phyloP scores from a whole-genome alignment of 1,140 invertebrate genomes.

The Pteromalus puparum region DNA sequence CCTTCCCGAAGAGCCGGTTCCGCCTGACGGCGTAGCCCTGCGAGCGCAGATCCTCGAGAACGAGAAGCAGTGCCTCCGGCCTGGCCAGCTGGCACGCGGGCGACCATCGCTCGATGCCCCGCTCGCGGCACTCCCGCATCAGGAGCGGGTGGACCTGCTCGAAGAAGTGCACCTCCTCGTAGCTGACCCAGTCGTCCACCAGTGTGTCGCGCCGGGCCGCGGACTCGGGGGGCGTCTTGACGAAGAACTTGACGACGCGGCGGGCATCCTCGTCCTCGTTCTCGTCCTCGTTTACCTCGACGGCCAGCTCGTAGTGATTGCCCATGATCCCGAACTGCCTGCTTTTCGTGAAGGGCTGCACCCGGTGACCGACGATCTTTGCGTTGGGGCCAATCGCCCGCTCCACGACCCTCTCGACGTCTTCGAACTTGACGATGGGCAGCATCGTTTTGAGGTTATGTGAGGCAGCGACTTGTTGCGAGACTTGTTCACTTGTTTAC shows the following conservation, averaged over 20 bases:
- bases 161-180: conserved; percentile 39
- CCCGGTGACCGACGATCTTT: not conserved
- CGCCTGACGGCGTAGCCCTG: not conserved
- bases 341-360: not conserved
- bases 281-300: not conserved
- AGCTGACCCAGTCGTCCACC: not conserved
- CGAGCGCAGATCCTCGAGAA: conserved; percentile 13
- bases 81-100: not conserved
- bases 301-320: not conserved
- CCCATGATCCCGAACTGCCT: conserved; percentile 25
- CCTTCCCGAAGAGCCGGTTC: not conserved
- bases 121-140: not conserved
- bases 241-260: not conserved
- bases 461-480: too few relatives aligned
- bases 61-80: not conserved
- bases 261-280: too few relatives aligned
- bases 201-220: not conserved
- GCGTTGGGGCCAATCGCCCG: not conserved
- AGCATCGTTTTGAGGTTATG: not conserved
- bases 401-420: not conserved
- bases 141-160: not conserved
- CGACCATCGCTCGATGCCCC: not conserved
- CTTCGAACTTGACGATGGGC: not conserved
- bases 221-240: not conserved
- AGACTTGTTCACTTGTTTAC: too few relatives aligned